Base-by-base conservation (phyloP, 2,888 invertebrate species). In the Rhamphomyia laevipes region DNA sequence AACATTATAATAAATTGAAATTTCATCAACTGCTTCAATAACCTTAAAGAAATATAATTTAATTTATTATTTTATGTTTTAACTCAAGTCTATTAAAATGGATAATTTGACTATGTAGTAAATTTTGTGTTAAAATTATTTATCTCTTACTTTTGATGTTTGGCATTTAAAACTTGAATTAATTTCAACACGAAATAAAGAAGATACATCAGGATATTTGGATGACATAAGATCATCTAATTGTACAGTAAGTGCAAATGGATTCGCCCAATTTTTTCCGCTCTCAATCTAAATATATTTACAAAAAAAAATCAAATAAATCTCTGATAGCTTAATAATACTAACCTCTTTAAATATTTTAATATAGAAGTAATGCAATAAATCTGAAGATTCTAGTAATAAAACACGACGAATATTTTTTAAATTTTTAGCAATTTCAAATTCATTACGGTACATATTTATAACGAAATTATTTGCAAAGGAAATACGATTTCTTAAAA, bases 381-480 rank as follows among this genome's bases (percentile, higher is more conserved):
- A 54, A 57, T 76, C 74, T 43, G 74, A 74, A 3, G 72, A 69
- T 58, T 76, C 75, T 64, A 77, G 67, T 54, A 77, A 67, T 42
- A 74, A 67, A 16, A 77, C 68, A 35, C 68, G 70, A 30, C 76
- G 67, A 60, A 77, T 68, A 45, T 74, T 66, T 37, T 66, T 66
- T 35, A 77, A 60, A 56, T 75, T 73, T 9, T 63, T 64, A 37
- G 67, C 64, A 7, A 77, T 58, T 51, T 66, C 63, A 55, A 74
- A 72, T 45, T 76, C 74, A 5, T 69, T 60, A 6, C 67, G 63
- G 57, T 74, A 67, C 52, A 76, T 70, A 30, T 68, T 62, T 59
- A 74, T 73, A 1, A 75, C 74, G 55, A 73, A 67, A 52, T 63
- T 65, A 52, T 74, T 74, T 1, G 74, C 71, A 45, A 68, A 64